Base-by-base conservation (phyloP, 2,888 invertebrate genomes). In the Monochamus alternatus region DNA sequence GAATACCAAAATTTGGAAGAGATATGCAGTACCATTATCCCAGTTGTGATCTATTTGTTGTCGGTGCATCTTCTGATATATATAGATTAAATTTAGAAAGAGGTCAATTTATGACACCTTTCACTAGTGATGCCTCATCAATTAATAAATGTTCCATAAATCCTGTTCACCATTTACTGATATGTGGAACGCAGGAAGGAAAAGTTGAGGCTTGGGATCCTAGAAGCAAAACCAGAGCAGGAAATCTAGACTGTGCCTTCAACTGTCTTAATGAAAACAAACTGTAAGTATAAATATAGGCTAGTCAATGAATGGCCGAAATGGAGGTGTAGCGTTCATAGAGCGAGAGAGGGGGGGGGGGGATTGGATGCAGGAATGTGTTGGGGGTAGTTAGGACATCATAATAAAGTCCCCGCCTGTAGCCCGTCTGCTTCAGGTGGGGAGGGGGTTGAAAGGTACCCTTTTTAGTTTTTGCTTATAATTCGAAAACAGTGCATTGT, bases 191-290 rank as follows among this genome's bases (percentile, higher is more conserved):
- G 10, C 93, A 94, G 83, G 96, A 97, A 87, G 99, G 99, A 0
- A 94, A 93, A 83, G 93, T 99, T 0, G 98, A 99, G 88, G 98
- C 98, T 3, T 99, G 98, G 98, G 99, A 99, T 90, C 97, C 98
- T 9, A 91, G 99, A 75, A 91, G 92, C 3, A 93, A 95, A 83
- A 91, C 91, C 44, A 91, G 94, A 86, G 96, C 95, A 80, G 96
- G 95, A 7, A 91, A 92, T 22, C 89, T 99, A 31, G 98, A 99
- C 89, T 96, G 96, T 87, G 97, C 96, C 5, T 89, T 93, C 65
- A 90, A 90, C 84, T 92, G 92, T 79, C 87, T 93, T 31, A 89
- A 90, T 67, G 91, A 92, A 82, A 91, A 91, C 82, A 89, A 90
- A 76, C 89, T 90, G 92, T 91, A 89, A 89, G 90, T 87, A 78